Conservation (phyloP, 2,797 vertebrate genomes). For the Parauchenoglanis ngamensis region DNA sequence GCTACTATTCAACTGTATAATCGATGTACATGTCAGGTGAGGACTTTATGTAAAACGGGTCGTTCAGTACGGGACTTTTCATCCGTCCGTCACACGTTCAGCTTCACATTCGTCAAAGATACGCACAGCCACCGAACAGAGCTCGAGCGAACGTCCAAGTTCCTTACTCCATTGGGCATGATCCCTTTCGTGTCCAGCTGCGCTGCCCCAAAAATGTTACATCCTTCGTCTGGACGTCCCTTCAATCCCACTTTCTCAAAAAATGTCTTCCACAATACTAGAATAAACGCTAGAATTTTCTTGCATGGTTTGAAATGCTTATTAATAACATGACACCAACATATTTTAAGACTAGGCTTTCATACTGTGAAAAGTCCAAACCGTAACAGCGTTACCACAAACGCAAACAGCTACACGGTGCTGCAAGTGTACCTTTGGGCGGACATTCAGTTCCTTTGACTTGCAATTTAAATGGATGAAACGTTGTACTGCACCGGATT, state of each 20-base stretch:
- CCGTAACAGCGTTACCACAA: background rate
- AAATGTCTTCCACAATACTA: no score
- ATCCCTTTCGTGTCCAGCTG: background rate
- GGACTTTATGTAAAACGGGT: background rate
- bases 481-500: background rate
- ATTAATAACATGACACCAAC: no score
- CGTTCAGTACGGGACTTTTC: background rate
- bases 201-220: background rate
- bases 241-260: background rate
- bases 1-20: background rate
- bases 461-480: slow-evolving; percentile 10
- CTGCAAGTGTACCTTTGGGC: background rate
- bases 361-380: background rate
- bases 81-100: background rate
- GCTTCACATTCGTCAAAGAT: background rate
- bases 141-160: background rate
- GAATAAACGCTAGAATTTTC: background rate
- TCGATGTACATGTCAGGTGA: background rate
- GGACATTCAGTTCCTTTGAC: background rate
- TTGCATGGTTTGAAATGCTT: background rate
- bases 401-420: background rate
- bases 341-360: background rate
- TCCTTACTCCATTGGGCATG: background rate
- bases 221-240: background rate
- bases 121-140: background rate